phyloP scores from a whole-genome alignment of 2,888 invertebrate species.

The Drosophila imparisetae region DNA sequence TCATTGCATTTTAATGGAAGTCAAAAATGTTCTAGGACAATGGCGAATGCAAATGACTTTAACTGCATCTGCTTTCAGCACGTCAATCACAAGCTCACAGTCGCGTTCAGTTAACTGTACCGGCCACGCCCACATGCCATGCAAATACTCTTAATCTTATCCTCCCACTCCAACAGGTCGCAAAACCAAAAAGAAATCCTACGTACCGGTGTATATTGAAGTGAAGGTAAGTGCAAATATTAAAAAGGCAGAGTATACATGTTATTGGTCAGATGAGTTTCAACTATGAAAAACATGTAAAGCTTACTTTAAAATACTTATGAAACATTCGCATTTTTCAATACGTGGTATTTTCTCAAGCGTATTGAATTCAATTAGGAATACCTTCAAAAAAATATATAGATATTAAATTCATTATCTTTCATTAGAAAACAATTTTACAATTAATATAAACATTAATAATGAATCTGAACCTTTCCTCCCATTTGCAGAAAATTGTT shows the following conservation, averaged over 20 bases:
- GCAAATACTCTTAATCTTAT: constrained; percentile 36
- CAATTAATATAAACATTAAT: not conserved
- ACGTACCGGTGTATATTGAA: constrained; percentile 81
- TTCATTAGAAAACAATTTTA: not conserved
- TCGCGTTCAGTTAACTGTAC: constrained; percentile 47
- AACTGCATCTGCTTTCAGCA: constrained; percentile 45
- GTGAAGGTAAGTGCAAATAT: constrained; percentile 80
- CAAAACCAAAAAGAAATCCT: constrained; percentile 78
- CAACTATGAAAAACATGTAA: not conserved
- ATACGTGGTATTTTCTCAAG: not conserved
- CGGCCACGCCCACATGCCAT: constrained; percentile 43
- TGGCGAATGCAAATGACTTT: constrained; percentile 44
- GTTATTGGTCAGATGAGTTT: not conserved
- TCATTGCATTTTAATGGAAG: constrained; percentile 79
- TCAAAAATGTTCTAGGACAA: constrained; percentile 48
- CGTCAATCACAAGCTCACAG: constrained; percentile 64
- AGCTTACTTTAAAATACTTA: not conserved
- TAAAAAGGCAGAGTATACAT: not conserved
- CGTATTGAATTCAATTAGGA: not conserved
- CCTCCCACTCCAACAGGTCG: constrained; percentile 34
- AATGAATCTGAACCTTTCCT: not conserved
- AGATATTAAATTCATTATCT: not conserved
- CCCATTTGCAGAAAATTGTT: constrained; percentile 86
- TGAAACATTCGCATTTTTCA: not conserved
- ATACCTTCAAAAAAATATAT: not conserved